Base-by-base conservation (phyloP, 2,888 invertebrate genomes). In the Sesia apiformis region DNA sequence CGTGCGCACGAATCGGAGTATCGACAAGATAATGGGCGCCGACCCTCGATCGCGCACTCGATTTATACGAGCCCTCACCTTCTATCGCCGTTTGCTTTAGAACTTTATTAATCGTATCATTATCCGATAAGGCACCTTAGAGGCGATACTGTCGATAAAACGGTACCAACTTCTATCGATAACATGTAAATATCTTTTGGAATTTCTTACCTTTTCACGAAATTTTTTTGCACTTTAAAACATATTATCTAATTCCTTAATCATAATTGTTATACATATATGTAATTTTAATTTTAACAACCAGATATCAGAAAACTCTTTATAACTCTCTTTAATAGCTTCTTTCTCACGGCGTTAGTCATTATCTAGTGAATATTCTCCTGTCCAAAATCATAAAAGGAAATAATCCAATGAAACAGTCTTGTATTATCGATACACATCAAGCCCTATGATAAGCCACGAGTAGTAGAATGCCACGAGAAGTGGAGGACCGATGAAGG, bases 1-100 rank as follows among this genome's bases (percentile, higher is more conserved):
- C 89, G 89, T 88, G 89, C 81, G 76, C 87, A 78, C 83, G 81
- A 81, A 69, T 76, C 74, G 78, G 70, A 67, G 83, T 84, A 89
- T 85, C 81, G 89, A 89, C 89, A 87, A 73, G 76, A 81, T 89
- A 87, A 89, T 88, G 74, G 78, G 68, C 63, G 57, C 58, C 62
- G 67, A 66, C 60, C 64, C 66, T 64, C 73, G 72, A 76, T 76
- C 72, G 71, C 68, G 59, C 55, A 59, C 70, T 62, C 66, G 71
- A 74, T 76, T 74, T 72, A 67, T 69, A 68, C 68, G 72, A 66
- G 72, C 65, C 69, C 72, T 65, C 62, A 62, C 72, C 69, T 73
- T 74, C 76, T 77, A 74, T 67, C 66, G 68, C 64, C 65, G 70
- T 71, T 74, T 69, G 71, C 68, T 74, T 72, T 73, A 73, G 67